Base-by-base conservation (phyloP, 1,140 invertebrate species). In the Onthophagus taurus region DNA sequence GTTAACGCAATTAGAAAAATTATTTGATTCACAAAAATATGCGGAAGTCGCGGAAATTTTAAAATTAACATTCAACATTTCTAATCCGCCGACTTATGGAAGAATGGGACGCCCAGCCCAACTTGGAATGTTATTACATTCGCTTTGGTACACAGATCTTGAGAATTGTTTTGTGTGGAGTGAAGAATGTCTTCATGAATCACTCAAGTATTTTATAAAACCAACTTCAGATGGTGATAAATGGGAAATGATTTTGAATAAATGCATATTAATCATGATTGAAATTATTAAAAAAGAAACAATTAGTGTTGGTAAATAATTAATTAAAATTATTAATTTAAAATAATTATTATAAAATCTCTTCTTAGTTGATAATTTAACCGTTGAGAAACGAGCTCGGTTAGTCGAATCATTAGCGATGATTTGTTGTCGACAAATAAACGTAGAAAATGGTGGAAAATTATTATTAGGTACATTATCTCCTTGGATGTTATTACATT, bases 401-500 rank as follows among this genome's bases (percentile, higher is more conserved):
- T 67, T 89, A n/a, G 69, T 87, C 1, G 76, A 85, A 55, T 84
- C 81, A 60, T 65, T 91, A 9, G 77, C 84, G 31, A 75, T 78
- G 45, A 76, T 90, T 8, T 72, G 83, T 41, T 76, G 80, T 60
- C 74, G 83, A 69, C 77, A 84, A 69, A 58, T 85, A 44, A 85
- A 85, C 56, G 64, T 72, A 43, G 72, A 76, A 58, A 74, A 76
- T 57, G 61, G 57, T 12, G 53, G 68, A n/a, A 77, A 78, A 24
- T 78, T 88, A 68, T 74, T 79, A 1, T 72, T 89, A 30, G 73
- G 78, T 42, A 78, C 77, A 11, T 72, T 87, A 5, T 58, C 74
- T n/a, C 83, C 86, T 9, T 92, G 87, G 87, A 82, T 89, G 39
- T 64, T 92, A 31, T 67, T 94, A 44, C 84, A 90, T 68, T 77